A percentile compares a stretch with the other conserved stretches of the same genome.
These are phyloP conservation scores for Cyclura pinguis DNA, from an alignment of 2,797 vertebrate species.

Conservation along the genomic window DNA sequence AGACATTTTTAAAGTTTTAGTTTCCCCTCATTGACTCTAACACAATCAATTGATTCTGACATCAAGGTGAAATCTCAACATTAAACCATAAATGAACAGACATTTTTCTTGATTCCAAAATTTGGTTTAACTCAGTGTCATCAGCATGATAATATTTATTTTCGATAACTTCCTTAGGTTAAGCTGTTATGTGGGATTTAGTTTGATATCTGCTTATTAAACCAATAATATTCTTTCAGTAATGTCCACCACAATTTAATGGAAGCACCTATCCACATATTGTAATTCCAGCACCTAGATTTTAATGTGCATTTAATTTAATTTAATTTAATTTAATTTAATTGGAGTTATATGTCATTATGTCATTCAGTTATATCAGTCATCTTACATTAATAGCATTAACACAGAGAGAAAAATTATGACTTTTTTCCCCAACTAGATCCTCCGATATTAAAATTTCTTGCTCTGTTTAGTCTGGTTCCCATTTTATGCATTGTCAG, in stretches of 20 bases:
- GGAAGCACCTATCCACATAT: not conserved
- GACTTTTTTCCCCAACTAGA: not conserved
- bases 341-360: not conserved
- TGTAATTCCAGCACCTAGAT: not conserved
- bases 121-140: not conserved
- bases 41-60: not conserved
- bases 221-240: not conserved
- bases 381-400: not conserved
- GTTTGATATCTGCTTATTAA: not conserved
- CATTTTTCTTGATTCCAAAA: not conserved
- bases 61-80: not conserved
- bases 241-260: not conserved
- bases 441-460: not conserved
- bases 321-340: not conserved
- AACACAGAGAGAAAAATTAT: not conserved
- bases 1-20: not conserved
- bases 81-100: not conserved
- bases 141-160: not conserved
- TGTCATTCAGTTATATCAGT: not conserved
- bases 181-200: not conserved
- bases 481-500: not conserved
- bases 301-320: not conserved
- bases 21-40: not conserved
- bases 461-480: not conserved
- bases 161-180: not conserved